phyloP scores from a whole-genome alignment of 2,888 invertebrate species.

The Melanchra persicariae region DNA sequence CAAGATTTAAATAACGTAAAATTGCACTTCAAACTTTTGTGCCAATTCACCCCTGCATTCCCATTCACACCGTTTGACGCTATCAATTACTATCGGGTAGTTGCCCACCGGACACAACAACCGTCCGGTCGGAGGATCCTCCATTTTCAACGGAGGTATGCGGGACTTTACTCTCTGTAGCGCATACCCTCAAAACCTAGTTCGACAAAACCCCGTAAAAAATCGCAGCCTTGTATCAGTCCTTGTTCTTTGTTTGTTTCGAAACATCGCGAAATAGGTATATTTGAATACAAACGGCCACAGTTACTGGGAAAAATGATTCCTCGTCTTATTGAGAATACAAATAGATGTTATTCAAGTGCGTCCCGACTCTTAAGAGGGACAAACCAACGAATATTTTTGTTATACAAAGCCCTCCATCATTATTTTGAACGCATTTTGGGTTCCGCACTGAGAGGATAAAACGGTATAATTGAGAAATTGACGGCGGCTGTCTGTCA shows the following conservation, averaged over 20 bases:
- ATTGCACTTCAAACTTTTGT: too few relatives aligned
- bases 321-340: conserved; percentile 60
- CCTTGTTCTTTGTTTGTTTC: conserved; percentile 35
- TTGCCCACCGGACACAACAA: too few relatives aligned
- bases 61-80: too few relatives aligned
- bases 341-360: conserved; percentile 58
- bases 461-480: neutral
- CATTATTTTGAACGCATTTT: conserved; percentile 53
- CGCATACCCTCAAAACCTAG: too few relatives aligned
- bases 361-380: conserved; percentile 34
- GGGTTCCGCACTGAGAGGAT: conserved; percentile 1
- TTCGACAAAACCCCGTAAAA: neutral
- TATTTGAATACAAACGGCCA: conserved; percentile 62
- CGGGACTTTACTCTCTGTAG: too few relatives aligned
- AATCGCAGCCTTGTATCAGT: conserved; percentile 5
- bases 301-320: conserved; percentile 59
- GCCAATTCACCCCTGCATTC: too few relatives aligned
- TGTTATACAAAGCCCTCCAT: conserved; percentile 26
- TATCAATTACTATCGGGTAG: too few relatives aligned
- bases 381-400: conserved; percentile 36
- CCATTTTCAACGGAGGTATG: too few relatives aligned
- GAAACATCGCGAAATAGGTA: conserved; percentile 45
- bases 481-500: too few relatives aligned
- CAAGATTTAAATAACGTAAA: too few relatives aligned
- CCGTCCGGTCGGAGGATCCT: too few relatives aligned